A percentile compares a stretch with the other conserved stretches of the same genome.
These are phyloP conservation scores for Subanguina moxae DNA, from an alignment of 1,140 invertebrate species.

Conservation along the genomic window DNA sequence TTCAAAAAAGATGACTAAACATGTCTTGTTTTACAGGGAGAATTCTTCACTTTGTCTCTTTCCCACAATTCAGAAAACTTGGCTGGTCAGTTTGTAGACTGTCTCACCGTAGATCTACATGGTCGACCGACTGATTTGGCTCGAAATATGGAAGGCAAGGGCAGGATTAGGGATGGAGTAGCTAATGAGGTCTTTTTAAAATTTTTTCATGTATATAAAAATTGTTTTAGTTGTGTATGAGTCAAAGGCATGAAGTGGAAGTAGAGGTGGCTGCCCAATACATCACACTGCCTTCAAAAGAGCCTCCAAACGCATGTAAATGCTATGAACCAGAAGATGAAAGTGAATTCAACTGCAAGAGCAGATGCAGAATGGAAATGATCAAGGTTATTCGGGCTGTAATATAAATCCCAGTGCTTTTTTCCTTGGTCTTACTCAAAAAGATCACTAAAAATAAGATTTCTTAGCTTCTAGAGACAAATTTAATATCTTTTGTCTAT, in stretches of 20 bases:
- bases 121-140: slow-evolving; percentile 43
- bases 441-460: no score
- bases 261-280: slow-evolving; percentile 47
- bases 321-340: slow-evolving; percentile 45
- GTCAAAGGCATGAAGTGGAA: slow-evolving; percentile 46
- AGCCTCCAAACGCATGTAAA: slow-evolving; percentile 43
- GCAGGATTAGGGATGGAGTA: slow-evolving; percentile 44
- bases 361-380: slow-evolving; percentile 51
- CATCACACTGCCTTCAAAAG: slow-evolving; percentile 39
- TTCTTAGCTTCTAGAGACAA: no score
- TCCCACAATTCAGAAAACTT: slow-evolving; percentile 46
- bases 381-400: slow-evolving; percentile 24
- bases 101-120: slow-evolving; percentile 47
- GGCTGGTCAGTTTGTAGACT: slow-evolving; percentile 43
- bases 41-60: slow-evolving; percentile 46
- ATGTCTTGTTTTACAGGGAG: slow-evolving; percentile 45
- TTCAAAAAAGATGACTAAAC: no score
- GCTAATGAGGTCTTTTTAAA: slow-evolving; percentile 38
- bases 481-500: no score
- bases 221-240: slow-evolving; percentile 43
- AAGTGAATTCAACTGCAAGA: slow-evolving; percentile 49
- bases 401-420: not conserved
- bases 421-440: no score
- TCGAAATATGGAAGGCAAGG: slow-evolving; percentile 55
- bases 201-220: not conserved